Percentiles rank a stretch among this genome's conserved stretches.
These are phyloP conservation scores for Cenopis cana DNA, from an alignment of 2,888 invertebrate genomes.

Conservation along the genomic window DNA sequence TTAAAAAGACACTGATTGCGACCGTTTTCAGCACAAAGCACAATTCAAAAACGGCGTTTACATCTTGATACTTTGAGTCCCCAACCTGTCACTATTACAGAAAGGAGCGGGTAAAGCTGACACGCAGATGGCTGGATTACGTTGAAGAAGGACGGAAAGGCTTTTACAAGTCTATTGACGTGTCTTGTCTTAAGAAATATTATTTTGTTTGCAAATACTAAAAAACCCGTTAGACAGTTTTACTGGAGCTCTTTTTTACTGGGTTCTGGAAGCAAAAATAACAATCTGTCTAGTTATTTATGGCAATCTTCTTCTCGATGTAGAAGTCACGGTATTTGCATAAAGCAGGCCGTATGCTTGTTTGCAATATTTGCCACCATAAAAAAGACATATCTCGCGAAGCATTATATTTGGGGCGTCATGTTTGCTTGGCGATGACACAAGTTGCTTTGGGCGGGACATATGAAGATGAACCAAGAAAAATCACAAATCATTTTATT, in stretches of 20 bases:
- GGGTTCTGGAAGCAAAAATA: conserved; percentile 42
- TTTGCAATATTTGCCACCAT: no score
- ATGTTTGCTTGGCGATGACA: no score
- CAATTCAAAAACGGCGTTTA: background rate
- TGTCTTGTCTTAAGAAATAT: background rate
- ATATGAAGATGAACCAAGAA: no score
- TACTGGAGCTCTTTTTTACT: no score
- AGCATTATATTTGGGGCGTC: no score
- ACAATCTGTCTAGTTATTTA: background rate
- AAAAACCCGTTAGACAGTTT: background rate
- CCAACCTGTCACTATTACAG: conserved; percentile 15
- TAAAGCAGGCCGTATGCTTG: no score
- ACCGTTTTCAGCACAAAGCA: background rate
- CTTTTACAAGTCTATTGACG: conserved; percentile 25
- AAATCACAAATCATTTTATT: no score
- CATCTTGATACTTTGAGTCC: background rate
- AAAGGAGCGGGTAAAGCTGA: background rate
- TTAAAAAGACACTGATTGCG: background rate
- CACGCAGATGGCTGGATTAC: conserved; percentile 23
- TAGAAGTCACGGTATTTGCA: no score
- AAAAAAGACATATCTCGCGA: no score
- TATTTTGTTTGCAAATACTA: background rate
- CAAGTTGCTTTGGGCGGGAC: no score
- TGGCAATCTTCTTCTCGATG: background rate
- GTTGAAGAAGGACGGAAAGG: conserved; percentile 50